These are phyloP conservation scores for Cephus nigrinus DNA, from an alignment of 2,888 invertebrate genomes.

Conservation along the genomic window DNA sequence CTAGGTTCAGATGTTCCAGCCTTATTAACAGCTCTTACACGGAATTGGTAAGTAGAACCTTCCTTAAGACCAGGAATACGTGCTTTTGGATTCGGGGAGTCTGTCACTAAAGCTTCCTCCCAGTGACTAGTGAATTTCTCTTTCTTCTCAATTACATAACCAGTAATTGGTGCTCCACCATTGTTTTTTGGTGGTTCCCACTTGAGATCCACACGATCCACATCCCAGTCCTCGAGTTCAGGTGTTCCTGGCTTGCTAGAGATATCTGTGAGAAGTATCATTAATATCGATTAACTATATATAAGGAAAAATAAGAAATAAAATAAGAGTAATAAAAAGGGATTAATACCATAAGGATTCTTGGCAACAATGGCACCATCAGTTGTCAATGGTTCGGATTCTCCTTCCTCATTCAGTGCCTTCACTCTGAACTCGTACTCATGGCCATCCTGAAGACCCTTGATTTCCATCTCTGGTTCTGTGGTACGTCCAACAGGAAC, in stretches of 20 bases:
- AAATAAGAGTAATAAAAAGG: background rate
- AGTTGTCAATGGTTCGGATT: slow-evolving; percentile 94
- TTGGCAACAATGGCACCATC: slow-evolving; percentile 90
- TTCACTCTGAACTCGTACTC: slow-evolving; percentile 95
- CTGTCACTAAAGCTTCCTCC: slow-evolving; percentile 77
- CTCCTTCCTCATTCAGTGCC: slow-evolving; percentile 95
- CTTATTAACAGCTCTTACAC: slow-evolving; percentile 94
- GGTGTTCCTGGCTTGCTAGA: slow-evolving; percentile 91
- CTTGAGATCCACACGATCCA: slow-evolving; percentile 86
- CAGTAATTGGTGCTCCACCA: slow-evolving; percentile 84
- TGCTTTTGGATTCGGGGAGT: slow-evolving; percentile 84
- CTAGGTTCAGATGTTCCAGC: slow-evolving; percentile 94
- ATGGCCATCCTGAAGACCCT: slow-evolving; percentile 89
- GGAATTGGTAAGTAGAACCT: slow-evolving; percentile 94
- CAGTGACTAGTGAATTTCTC: slow-evolving; percentile 81
- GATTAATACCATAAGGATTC: slow-evolving; percentile 86
- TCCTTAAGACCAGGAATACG: slow-evolving; percentile 87
- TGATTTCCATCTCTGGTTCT: slow-evolving; percentile 89
- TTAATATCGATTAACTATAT: background rate
- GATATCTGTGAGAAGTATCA: slow-evolving; percentile 69
- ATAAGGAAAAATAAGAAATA: slow-evolving; percentile 1
- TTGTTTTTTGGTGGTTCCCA: slow-evolving; percentile 84
- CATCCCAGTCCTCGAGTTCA: slow-evolving; percentile 89
- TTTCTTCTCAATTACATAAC: slow-evolving; percentile 91
- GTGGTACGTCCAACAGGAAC: slow-evolving; percentile 89